Evolutionary conservation across 30 jellyfish, hydroid and myxozoan species (phyloP).

Genomic region (Pelagia noctiluca): DNA sequence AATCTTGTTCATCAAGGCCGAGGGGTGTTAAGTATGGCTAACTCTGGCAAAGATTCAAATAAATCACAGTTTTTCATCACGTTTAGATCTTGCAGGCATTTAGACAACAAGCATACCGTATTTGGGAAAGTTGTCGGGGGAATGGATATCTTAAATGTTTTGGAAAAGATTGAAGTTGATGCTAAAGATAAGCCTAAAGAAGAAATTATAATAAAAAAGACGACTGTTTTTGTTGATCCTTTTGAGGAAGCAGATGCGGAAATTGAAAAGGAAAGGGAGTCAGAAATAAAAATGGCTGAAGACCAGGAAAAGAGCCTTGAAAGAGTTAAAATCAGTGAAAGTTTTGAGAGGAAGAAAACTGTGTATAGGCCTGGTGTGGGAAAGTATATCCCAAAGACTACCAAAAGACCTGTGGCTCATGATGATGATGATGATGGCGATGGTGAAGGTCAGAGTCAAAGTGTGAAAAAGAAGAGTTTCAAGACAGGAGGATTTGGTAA

Average conservation of each 20-base stretch:
- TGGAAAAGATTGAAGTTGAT: slow-evolving; percentile 79
- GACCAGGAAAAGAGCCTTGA: slow-evolving; percentile 36
- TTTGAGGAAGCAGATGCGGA: slow-evolving; percentile 93
- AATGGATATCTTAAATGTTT: slow-evolving; percentile 66
- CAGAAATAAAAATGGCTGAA: not conserved
- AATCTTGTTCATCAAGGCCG: slow-evolving; percentile 93
- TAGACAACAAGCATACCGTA: slow-evolving; percentile 90
- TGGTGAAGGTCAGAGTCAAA: not conserved
- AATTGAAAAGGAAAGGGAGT: slow-evolving; percentile 27
- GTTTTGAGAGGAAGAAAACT: slow-evolving; percentile 38
- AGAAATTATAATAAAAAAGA: slow-evolving; percentile 56
- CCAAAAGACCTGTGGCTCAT: slow-evolving; percentile 25
- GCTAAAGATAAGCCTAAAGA: slow-evolving; percentile 77
- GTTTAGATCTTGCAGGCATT: slow-evolving; percentile 91
- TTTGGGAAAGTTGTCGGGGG: slow-evolving; percentile 99
- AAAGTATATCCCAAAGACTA: slow-evolving; percentile 75
- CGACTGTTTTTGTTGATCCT: slow-evolving; percentile 91
- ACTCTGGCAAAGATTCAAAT: slow-evolving; percentile 91
- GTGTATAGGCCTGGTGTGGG: slow-evolving; percentile 87
- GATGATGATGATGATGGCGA: not conserved
- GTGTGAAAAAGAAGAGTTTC: slow-evolving; percentile 27
- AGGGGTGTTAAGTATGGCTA: slow-evolving; percentile 99
- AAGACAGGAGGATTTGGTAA: slow-evolving; percentile 61
- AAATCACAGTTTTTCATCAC: slow-evolving; percentile 97
- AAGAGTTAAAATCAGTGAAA: slow-evolving; percentile 18